Conservation (phyloP, 2,888 invertebrate genomes). For the Hirtodrosophila histrioides region DNA sequence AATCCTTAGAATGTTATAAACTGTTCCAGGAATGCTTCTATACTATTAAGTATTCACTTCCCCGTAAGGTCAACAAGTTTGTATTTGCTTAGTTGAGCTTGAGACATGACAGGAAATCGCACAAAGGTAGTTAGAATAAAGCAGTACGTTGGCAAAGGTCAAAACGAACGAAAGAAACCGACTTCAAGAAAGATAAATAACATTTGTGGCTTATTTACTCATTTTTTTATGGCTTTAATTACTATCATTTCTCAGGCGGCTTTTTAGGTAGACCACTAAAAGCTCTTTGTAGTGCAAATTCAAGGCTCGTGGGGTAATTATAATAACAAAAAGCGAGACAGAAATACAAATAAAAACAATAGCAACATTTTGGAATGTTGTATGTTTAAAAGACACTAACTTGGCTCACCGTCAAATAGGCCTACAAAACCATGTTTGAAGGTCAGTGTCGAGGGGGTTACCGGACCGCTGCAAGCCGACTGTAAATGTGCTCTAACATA, state of each 20-base stretch:
- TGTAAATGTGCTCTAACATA: neutral
- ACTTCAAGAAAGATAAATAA: constrained; percentile 51
- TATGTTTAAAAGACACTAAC: constrained; percentile 19
- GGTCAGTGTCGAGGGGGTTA: constrained; percentile 34
- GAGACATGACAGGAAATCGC: too few relatives aligned
- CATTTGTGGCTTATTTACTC: constrained; percentile 49
- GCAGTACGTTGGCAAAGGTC: constrained; percentile 32
- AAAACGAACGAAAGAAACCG: constrained; percentile 10
- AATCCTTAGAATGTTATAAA: too few relatives aligned
- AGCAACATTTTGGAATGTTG: constrained; percentile 40
- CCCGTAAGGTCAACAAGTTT: too few relatives aligned
- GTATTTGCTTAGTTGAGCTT: too few relatives aligned
- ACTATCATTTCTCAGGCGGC: constrained; percentile 67
- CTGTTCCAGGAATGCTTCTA: too few relatives aligned
- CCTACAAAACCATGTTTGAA: constrained; percentile 36
- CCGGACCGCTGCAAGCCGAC: constrained; percentile 2
- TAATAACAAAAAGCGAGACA: constrained; percentile 40
- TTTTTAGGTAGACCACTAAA: constrained; percentile 47
- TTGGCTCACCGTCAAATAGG: constrained; percentile 35
- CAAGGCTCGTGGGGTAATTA: constrained; percentile 70
- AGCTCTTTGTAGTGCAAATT: constrained; percentile 68
- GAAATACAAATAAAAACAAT: constrained; percentile 34
- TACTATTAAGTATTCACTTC: too few relatives aligned
- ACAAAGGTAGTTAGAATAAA: constrained; percentile 31
- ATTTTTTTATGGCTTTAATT: constrained; percentile 72